These are phyloP conservation scores for Megalops atlanticus DNA, from an alignment of 2,113 vertebrate species.

Conservation along the genomic window DNA sequence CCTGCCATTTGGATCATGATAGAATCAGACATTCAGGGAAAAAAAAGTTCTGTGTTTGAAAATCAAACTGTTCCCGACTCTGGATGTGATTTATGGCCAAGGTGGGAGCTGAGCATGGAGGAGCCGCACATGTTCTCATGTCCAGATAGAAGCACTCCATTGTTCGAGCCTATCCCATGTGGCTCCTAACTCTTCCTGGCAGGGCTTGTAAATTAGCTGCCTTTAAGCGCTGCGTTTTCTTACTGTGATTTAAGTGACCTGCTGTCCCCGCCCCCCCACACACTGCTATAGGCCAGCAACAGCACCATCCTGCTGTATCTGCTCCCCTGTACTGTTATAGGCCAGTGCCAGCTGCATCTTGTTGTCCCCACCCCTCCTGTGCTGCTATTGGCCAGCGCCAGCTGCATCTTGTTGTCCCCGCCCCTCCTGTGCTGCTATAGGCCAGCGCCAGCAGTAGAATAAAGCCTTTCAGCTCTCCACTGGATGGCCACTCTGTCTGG, in stretches of 20 bases:
- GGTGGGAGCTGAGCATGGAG: neutral
- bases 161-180: neutral
- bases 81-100: neutral
- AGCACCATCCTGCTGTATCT: too few relatives aligned
- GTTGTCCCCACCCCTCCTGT: conserved; percentile 66
- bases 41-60: neutral
- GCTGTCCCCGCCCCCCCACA: conserved; percentile 66
- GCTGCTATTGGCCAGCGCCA: too few relatives aligned
- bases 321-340: too few relatives aligned
- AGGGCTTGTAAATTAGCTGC: neutral
- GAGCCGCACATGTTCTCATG: neutral
- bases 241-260: conserved; percentile 70
- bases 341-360: too few relatives aligned
- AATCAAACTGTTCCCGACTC: neutral
- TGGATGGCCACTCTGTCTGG: conserved; percentile 77
- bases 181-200: neutral
- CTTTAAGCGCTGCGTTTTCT: neutral
- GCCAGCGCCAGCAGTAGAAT: conserved; percentile 70
- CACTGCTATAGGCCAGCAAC: too few relatives aligned
- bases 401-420: conserved; percentile 72
- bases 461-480: conserved; percentile 56
- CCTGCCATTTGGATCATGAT: neutral
- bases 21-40: neutral
- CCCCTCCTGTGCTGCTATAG: too few relatives aligned
- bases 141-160: neutral